A percentile compares a stretch with the other conserved stretches of the same genome.
Evolutionary conservation across 1,140 invertebrate genomes (phyloP).

Genomic region (Lucilia cuprina): DNA sequence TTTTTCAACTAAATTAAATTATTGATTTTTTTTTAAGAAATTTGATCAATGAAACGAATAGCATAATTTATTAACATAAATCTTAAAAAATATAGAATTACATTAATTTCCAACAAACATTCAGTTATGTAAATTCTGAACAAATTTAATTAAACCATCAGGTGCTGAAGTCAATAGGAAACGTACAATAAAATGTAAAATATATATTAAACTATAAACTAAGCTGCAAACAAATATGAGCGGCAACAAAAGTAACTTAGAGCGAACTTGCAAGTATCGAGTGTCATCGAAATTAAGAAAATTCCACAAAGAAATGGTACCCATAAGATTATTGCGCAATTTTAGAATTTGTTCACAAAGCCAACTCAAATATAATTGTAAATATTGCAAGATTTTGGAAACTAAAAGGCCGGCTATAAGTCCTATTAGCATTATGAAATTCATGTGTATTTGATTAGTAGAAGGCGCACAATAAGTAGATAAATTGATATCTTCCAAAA

Average conservation of each 20-base stretch:
- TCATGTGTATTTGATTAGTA: conserved; percentile 38
- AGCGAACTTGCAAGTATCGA: conserved; percentile 42
- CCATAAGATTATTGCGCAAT: conserved; percentile 47
- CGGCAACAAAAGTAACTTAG: conserved; percentile 48
- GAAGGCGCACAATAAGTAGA: too few species aligned
- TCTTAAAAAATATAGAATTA: background rate
- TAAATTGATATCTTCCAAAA: background rate
- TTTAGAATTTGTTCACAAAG: conserved; percentile 44
- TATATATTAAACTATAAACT: conserved; percentile 47
- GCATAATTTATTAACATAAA: too few species aligned
- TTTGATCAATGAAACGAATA: too few species aligned
- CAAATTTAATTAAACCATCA: conserved; percentile 45
- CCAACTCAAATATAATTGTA: conserved; percentile 53
- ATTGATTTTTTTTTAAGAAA: too few species aligned
- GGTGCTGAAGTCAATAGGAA: conserved; percentile 51
- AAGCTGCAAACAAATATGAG: conserved; percentile 44
- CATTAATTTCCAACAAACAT: background rate
- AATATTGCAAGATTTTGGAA: conserved; percentile 46
- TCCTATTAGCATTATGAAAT: conserved; percentile 52
- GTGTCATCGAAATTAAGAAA: conserved; percentile 54
- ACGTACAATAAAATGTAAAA: conserved; percentile 45
- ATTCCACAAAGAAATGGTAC: conserved; percentile 46
- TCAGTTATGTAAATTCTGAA: conserved; percentile 41
- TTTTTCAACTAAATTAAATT: too few species aligned
- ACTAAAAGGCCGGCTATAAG: conserved; percentile 46